These are phyloP conservation scores for Dermatemys mawii DNA, from an alignment of 2,113 vertebrate genomes.

Conservation along the genomic window DNA sequence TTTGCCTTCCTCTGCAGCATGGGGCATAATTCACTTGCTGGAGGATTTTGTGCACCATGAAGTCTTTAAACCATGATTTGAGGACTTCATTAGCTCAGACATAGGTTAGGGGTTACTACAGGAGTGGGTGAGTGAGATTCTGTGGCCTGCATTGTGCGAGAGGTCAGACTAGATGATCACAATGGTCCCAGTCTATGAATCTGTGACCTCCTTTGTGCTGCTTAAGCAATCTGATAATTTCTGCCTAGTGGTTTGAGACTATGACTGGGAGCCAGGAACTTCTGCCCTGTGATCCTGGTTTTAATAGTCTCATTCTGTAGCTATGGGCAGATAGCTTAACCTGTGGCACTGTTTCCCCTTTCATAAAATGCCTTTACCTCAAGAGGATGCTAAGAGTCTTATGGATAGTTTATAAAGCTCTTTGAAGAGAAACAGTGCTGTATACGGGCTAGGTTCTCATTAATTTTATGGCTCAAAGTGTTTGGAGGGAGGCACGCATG, in stretches of 20 bases:
- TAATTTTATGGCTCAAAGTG: neutral
- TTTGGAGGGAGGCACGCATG: neutral
- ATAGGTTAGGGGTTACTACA: too few species aligned
- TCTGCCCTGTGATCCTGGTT: neutral
- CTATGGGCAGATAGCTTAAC: neutral
- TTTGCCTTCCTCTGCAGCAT: too few species aligned
- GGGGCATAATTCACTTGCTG: too few species aligned
- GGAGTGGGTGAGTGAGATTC: too few species aligned
- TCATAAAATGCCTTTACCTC: neutral
- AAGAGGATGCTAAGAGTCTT: conserved; percentile 29
- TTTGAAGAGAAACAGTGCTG: conserved; percentile 30
- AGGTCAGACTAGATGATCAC: too few species aligned
- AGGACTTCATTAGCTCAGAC: too few species aligned
- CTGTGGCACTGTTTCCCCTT: conserved; percentile 21
- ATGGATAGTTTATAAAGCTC: conserved; percentile 30
- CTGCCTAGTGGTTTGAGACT: neutral
- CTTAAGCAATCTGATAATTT: neutral
- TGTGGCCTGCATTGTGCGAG: too few species aligned
- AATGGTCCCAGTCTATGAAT: neutral
- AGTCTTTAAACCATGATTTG: too few species aligned
- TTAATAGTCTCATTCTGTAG: neutral
- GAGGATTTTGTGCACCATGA: too few species aligned
- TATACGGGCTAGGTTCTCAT: conserved; percentile 15
- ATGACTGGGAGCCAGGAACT: neutral
- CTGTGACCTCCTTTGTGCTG: neutral